These are phyloP conservation scores for Chrysocyon brachyurus DNA, from an alignment of 2,797 vertebrate species.

Conservation along the genomic window DNA sequence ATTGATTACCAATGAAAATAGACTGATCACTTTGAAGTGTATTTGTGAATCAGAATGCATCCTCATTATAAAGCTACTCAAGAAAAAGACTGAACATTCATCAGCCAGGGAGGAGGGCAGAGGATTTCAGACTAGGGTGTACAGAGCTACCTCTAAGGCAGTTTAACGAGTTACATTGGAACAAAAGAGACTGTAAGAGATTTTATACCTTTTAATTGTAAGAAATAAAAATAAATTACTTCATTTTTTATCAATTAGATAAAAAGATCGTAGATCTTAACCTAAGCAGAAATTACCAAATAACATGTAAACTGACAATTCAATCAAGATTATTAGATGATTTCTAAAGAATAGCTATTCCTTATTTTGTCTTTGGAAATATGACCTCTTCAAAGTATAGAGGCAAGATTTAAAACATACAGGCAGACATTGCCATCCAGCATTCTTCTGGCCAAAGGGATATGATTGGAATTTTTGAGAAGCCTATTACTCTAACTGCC, in stretches of 20 bases:
- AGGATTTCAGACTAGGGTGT: background rate
- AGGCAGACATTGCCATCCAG: no score
- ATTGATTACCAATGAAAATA: background rate
- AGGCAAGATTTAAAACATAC: background rate
- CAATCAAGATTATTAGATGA: background rate
- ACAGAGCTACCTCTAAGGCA: no score
- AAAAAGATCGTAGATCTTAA: background rate
- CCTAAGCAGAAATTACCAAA: background rate
- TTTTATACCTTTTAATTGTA: background rate
- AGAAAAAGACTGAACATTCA: background rate
- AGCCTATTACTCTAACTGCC: background rate
- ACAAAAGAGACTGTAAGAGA: background rate
- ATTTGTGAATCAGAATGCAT: background rate
- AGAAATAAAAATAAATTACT: background rate
- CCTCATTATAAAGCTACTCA: background rate
- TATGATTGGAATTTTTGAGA: background rate
- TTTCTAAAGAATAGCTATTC: background rate
- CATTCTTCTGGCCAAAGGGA: background rate
- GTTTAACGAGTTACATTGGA: background rate
- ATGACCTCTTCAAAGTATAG: background rate
- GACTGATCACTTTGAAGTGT: background rate
- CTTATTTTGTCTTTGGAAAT: background rate
- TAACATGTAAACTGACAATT: background rate
- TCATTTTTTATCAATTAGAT: background rate
- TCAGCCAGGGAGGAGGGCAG: rapidly evolving